Base-by-base conservation (phyloP, 2,888 invertebrate genomes). In the Serrognathus titanus region DNA sequence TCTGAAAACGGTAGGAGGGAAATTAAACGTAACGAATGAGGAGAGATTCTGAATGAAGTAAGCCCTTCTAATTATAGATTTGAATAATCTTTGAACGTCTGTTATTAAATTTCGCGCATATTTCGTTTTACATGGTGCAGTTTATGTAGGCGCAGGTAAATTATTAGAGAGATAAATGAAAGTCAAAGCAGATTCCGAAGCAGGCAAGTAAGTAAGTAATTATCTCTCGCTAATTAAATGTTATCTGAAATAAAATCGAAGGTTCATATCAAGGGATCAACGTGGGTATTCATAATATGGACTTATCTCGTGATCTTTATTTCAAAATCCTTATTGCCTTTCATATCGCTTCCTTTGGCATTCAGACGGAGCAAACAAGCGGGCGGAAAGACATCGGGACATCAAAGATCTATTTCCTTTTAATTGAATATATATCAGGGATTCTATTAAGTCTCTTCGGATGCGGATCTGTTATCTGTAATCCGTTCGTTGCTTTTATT, bases 321-420 rank as follows among this genome's bases (percentile, higher is more conserved):
- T 43, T 43, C 43, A 3, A 20, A 11, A 16, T 31, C 43, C 43
- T 43, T 43, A 43, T 43, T 11, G 43, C 43, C 40, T 11, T 12
- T 40, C 40, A 13, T 12, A 13, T 12, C 40, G 7, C 40, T 40
- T 40, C 40, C 43, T 43, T 43, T 43, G 9, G 43, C 43, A 20
- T 43, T 43, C 43, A 10, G 13, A 0, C 20, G 10, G 43, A 16
- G 20, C 13, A 43, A 13, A 59, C 51, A 46, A 47, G 45, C 31
- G 46, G 47, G 48, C 37, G 51, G 52, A 55, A 53, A 59, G 55
- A 55, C 43, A 38, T 49, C 55, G 55, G 52, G 55, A 59, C 59
- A 59, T 59, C 59, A 59, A 59, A 59, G 59, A 55, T 59, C 59
- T 59, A 58, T 58, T 58, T 58, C 58, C 58, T 58, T 58, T 58